Evolutionary conservation across 2,797 vertebrate genomes (phyloP).

Genomic region (Rousettus madagascariensis): DNA sequence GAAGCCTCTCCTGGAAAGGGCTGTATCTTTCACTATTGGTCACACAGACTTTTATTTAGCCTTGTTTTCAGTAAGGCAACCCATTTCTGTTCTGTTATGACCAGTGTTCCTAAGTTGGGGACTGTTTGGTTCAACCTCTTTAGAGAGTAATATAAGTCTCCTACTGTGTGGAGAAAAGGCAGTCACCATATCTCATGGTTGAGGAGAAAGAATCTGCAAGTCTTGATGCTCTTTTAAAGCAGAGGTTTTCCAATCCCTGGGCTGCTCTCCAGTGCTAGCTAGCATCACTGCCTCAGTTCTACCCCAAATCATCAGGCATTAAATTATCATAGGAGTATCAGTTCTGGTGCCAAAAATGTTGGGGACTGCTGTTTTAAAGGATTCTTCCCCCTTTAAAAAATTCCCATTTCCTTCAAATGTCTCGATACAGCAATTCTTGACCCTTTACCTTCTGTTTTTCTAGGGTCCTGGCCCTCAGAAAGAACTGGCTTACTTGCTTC

Average conservation of each 20-base stretch:
- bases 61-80: slow-evolving; percentile 20
- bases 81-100: slow-evolving; percentile 10
- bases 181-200: not conserved
- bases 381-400: no score
- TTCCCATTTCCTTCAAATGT: not conserved
- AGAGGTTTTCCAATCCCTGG: no score
- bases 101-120: not conserved
- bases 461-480: not conserved
- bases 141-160: slow-evolving; percentile 15
- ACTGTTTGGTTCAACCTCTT: not conserved
- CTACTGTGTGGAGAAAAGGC: not conserved
- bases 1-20: not conserved
- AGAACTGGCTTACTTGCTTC: not conserved
- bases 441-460: slow-evolving; percentile 19
- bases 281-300: no score
- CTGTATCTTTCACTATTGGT: not conserved
- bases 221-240: not conserved
- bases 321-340: no score
- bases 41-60: not conserved
- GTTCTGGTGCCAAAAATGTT: no score
- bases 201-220: not conserved
- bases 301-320: no score
- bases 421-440: not conserved
- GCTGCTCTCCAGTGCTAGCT: no score
- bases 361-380: no score